A percentile compares a stretch with the other conserved stretches of the same genome.
Conservation (phyloP, 2,113 vertebrate genomes). For the Neodontobutis hainanensis region DNA sequence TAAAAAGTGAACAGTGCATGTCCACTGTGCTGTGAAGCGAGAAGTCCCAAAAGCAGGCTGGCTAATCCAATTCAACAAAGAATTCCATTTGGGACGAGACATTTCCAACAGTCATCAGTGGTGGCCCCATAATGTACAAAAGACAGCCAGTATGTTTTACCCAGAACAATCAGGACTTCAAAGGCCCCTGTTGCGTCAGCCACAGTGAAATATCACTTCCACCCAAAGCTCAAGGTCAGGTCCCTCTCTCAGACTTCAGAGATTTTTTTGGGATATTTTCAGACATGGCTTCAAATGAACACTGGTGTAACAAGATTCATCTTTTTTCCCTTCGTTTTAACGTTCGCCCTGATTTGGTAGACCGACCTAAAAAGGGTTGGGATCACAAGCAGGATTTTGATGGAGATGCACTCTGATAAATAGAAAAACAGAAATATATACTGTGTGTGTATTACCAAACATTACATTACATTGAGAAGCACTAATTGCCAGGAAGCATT, state of each 20-base stretch:
- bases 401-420: too few species aligned
- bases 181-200: constrained; percentile 45
- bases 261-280: constrained; percentile 23
- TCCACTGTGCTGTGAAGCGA: constrained; percentile 35
- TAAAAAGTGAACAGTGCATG: background rate
- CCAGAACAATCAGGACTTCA: constrained; percentile 65
- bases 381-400: too few species aligned
- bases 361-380: too few species aligned
- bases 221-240: constrained; percentile 54
- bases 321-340: constrained; percentile 22
- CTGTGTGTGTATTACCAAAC: too few species aligned
- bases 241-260: constrained; percentile 14
- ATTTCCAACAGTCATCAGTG: constrained; percentile 55
- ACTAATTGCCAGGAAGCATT: background rate
- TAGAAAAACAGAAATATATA: too few species aligned
- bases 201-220: constrained; percentile 36
- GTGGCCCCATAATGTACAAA: constrained; percentile 50
- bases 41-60: constrained; percentile 39
- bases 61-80: constrained; percentile 54
- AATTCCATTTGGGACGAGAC: constrained; percentile 59
- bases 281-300: constrained; percentile 28
- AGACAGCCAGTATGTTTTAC: constrained; percentile 32
- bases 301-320: constrained; percentile 26
- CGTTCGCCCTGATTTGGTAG: too few species aligned
- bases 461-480: too few species aligned